Evolutionary conservation across 2,888 invertebrate species (phyloP).

Genomic region (Gymnosoma rotundatum): DNA sequence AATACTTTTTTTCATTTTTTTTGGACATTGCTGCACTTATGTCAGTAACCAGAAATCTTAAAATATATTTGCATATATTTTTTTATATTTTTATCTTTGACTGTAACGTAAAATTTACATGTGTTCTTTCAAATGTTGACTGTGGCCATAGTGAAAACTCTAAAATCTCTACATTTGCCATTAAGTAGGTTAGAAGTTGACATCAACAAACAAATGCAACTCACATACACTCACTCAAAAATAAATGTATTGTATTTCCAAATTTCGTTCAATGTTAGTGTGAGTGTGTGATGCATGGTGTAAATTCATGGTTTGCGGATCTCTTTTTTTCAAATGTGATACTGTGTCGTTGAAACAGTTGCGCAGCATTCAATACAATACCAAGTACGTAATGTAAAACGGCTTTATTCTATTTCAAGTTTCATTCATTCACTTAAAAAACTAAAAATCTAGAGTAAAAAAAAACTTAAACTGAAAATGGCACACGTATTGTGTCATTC

Average conservation of each 20-base stretch:
- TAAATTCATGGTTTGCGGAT: constrained; percentile 49
- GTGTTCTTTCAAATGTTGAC: constrained; percentile 28
- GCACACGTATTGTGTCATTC: constrained; percentile 53
- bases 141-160: neutral
- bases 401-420: constrained; percentile 5
- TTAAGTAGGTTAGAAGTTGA: constrained; percentile 19
- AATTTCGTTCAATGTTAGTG: neutral
- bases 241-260: constrained; percentile 4
- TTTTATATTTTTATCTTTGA: neutral
- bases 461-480: constrained; percentile 61
- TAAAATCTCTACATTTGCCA: constrained; percentile 37
- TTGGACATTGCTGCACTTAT: no score
- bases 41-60: no score
- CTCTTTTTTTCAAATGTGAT: constrained; percentile 23
- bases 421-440: neutral
- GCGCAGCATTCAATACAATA: constrained; percentile 19
- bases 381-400: constrained; percentile 12
- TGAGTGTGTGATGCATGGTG: neutral
- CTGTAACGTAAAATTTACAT: constrained; percentile 1
- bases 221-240: neutral
- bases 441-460: constrained; percentile 8
- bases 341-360: constrained; percentile 22
- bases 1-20: no score
- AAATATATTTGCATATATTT: no score
- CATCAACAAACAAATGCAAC: constrained; percentile 15